Conservation (phyloP, 2,113 vertebrate species). For the Salvelinus fontinalis region DNA sequence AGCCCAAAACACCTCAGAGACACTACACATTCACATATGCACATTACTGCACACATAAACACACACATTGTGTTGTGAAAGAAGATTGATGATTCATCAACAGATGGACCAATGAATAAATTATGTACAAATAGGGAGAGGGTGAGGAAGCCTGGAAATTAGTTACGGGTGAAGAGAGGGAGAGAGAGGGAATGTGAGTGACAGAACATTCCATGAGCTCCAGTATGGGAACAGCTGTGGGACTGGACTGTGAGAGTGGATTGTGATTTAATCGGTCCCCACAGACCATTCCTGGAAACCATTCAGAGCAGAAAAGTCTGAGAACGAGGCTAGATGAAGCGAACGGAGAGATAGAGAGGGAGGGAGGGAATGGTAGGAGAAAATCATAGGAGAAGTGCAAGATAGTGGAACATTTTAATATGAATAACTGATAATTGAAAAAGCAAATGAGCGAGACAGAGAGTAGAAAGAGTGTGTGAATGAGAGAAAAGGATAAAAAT, state of each 20-base stretch:
- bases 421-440: not conserved
- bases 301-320: not conserved
- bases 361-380: not conserved
- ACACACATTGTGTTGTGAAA: not conserved
- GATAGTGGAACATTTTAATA: too few species aligned
- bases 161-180: not conserved
- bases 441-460: conserved; percentile 4
- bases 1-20: not conserved
- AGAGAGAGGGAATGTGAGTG: conserved; percentile 5
- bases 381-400: too few species aligned
- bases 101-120: not conserved
- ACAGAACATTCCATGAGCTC: conserved; percentile 21
- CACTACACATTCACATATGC: not conserved
- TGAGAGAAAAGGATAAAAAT: conserved; percentile 35
- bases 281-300: conserved; percentile 36
- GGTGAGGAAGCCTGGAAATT: not conserved
- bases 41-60: not conserved
- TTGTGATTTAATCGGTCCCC: conserved; percentile 26
- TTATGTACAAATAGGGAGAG: not conserved
- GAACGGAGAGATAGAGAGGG: not conserved
- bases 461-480: conserved; percentile 21
- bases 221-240: conserved; percentile 45
- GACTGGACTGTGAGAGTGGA: conserved; percentile 8
- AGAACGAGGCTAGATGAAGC: conserved; percentile 17
- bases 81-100: not conserved